Evolutionary conservation across 1,140 invertebrate genomes (phyloP), one percentile per base, ranked within the genome.

Genomic region (Melitaea cinxia): DNA sequence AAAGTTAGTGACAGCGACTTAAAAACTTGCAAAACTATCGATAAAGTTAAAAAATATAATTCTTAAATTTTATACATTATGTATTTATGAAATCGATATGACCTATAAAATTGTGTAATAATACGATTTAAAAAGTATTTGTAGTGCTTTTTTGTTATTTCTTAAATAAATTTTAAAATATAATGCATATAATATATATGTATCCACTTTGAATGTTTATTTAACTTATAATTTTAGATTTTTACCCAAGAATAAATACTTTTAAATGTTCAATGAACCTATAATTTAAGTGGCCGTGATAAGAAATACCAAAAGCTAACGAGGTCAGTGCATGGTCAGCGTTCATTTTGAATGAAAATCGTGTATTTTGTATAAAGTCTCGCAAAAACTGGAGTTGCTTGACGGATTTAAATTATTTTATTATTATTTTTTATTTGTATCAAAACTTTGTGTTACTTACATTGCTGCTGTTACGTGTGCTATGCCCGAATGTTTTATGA

Each of bases 1-100:
- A 56, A n/a, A 19, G 5, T 1, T 68, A 80, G 75, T 49, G 73
- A 61, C 68, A 72, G 5, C n/a, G 53, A 55, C 50, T 9, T 2
- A 2, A 6, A 33, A 9, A 14, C 2, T 35, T 10, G n/a, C n/a
- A 24, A 24, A 1, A 3, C 39, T 37, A 37, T 55, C 33, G 53
- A 39, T 55, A 23, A 37, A 55, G 37, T 37, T 21, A 3, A 33
- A 9, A 6, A 10, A 33, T 10, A 9, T 6, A 33, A 33, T 33
- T 33, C 24, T 26, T 26, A 4, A 26, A n/a, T n/a, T n/a, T n/a
- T 4, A 33, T 33, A 15, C 6, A n/a, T 3, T 39, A 15, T 15
- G 15, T 15, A 39, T 15, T 0, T 14, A 39, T 39, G 5, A 2
- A 39, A 1, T 39, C 14, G 30, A 33, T 12, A 2, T 2, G n/a